These are phyloP conservation scores for Urocynchramus pylzowi DNA, from an alignment of 2,113 vertebrate genomes.

Conservation along the genomic window DNA sequence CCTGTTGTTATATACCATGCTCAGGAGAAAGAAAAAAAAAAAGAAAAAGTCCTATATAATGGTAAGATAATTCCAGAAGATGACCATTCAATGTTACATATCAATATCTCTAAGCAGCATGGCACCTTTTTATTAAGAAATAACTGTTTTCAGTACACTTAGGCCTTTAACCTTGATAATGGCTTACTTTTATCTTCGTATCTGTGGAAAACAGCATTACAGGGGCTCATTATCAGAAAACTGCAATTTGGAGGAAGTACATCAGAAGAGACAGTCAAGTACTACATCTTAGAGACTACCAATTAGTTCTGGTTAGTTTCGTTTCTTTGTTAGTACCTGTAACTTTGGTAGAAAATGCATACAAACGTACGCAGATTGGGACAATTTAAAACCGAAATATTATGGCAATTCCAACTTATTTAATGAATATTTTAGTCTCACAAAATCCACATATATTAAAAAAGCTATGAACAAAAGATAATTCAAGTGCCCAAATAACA, in stretches of 20 bases:
- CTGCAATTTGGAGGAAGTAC: not conserved
- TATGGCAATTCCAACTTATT: not conserved
- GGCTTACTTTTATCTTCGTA: not conserved
- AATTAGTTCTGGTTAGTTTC: not conserved
- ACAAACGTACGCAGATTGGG: rapidly evolving
- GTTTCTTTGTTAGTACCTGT: not conserved
- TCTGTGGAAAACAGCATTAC: not conserved
- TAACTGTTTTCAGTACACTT: not conserved
- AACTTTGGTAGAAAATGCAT: not conserved
- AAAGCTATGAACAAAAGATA: not conserved
- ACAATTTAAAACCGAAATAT: not conserved
- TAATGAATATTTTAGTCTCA: not conserved
- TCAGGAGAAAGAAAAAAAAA: not conserved
- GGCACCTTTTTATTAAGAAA: not conserved
- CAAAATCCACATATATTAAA: not conserved
- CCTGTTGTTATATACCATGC: not conserved
- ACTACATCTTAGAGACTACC: not conserved
- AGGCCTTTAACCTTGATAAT: not conserved
- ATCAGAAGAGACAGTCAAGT: not conserved
- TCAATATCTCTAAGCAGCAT: not conserved
- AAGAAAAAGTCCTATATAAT: not conserved
- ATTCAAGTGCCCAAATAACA: not conserved
- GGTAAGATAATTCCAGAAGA: not conserved
- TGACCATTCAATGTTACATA: not conserved
- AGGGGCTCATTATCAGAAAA: not conserved